Conservation (phyloP, 1,140 invertebrate species). For the Pachyrhynchus sulphureomaculatus region DNA sequence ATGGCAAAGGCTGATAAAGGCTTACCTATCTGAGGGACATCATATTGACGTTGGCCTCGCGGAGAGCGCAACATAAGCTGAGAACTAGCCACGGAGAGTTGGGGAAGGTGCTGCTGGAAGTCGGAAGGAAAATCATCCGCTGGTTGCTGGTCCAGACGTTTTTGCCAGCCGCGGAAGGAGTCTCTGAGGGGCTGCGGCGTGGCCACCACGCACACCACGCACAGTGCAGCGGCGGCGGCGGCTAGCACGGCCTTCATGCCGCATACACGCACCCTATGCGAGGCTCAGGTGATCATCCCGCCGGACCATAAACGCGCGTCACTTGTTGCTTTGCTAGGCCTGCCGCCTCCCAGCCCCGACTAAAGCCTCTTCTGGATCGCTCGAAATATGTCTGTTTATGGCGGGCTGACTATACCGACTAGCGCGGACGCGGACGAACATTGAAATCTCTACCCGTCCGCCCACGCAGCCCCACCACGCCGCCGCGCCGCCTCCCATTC, state of each 20-base stretch:
- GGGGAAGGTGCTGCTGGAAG: slow-evolving; percentile 36
- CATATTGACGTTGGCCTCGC: slow-evolving; percentile 65
- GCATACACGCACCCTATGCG: slow-evolving; percentile 38
- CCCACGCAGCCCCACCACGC: slow-evolving; percentile 34
- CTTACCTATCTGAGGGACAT: slow-evolving; percentile 72
- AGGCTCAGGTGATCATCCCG: slow-evolving; percentile 46
- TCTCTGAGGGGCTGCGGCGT: slow-evolving; percentile 46
- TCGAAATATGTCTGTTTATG: slow-evolving; percentile 30
- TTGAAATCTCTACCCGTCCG: slow-evolving; percentile 41
- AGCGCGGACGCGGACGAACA: slow-evolving; percentile 38
- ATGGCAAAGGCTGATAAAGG: too few relatives aligned
- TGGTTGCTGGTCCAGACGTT: slow-evolving; percentile 34
- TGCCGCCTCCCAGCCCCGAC: slow-evolving; percentile 2
- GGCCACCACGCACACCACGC: slow-evolving; percentile 49
- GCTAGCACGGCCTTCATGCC: slow-evolving; percentile 50
- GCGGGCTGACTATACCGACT: slow-evolving; percentile 45
- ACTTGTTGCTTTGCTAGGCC: slow-evolving; percentile 41
- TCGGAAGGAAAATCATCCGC: slow-evolving; percentile 24
- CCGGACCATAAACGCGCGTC: slow-evolving; percentile 39
- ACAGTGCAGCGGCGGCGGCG: slow-evolving; percentile 39
- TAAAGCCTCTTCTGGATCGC: neutral
- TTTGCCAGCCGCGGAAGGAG: slow-evolving; percentile 41
- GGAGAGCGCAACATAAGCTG: slow-evolving; percentile 66
- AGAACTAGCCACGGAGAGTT: slow-evolving; percentile 32
- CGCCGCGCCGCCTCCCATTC: slow-evolving; percentile 36